A percentile compares a stretch with the other conserved stretches of the same genome.
Conservation (phyloP, 2,113 vertebrate genomes). For the Caretta caretta region DNA sequence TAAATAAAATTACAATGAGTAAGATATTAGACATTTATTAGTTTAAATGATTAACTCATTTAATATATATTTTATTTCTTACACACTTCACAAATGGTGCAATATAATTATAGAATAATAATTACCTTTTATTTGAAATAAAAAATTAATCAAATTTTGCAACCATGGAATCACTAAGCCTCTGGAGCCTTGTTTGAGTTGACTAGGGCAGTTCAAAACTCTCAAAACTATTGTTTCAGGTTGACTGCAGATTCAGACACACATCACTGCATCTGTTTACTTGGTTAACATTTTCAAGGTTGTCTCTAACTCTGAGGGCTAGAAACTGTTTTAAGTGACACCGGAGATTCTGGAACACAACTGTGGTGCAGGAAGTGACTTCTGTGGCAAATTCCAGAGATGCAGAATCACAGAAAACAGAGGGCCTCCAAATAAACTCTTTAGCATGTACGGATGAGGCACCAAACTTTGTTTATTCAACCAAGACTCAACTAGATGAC, state of each 20-base stretch:
- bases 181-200: neutral
- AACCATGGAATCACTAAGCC: neutral
- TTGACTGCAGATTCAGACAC: neutral
- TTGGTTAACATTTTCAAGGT: neutral
- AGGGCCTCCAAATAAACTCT: neutral
- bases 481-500: too few relatives aligned
- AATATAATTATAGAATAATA: neutral
- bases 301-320: neutral
- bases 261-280: neutral
- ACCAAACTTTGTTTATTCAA: too few relatives aligned
- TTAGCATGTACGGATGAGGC: neutral
- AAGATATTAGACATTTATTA: neutral
- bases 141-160: conserved; percentile 16
- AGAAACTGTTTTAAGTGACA: neutral
- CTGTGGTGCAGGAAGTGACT: neutral
- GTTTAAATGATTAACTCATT: neutral
- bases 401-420: neutral
- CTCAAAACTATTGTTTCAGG: neutral
- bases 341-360: neutral
- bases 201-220: neutral
- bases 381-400: too few relatives aligned
- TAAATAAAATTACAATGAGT: neutral
- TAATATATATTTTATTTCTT: neutral
- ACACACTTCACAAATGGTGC: neutral
- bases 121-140: neutral